A percentile compares a stretch with the other conserved stretches of the same genome.
These are phyloP conservation scores for Lissocephala sabroskyi DNA, from an alignment of 2,888 invertebrate genomes.

Conservation along the genomic window DNA sequence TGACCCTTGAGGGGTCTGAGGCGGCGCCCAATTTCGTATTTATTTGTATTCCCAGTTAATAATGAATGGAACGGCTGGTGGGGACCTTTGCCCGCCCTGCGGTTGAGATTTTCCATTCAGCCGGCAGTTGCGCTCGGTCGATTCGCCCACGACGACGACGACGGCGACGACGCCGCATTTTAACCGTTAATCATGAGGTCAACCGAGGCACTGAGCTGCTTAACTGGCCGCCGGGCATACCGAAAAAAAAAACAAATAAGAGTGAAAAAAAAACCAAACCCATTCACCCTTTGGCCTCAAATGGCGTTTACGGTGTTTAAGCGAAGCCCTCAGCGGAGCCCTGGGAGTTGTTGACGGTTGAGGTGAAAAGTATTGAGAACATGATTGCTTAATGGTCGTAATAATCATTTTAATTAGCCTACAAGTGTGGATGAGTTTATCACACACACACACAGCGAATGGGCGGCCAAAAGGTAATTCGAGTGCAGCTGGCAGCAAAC, in stretches of 20 bases:
- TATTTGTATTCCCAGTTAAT: too few relatives aligned
- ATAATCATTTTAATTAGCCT: slow-evolving; percentile 38
- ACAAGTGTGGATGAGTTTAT: not conserved
- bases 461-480: not conserved
- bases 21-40: too few relatives aligned
- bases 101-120: not conserved
- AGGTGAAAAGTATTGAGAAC: not conserved
- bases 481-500: too few relatives aligned
- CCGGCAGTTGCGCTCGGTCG: not conserved
- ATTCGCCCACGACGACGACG: too few relatives aligned
- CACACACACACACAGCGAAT: slow-evolving; percentile 38
- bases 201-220: not conserved
- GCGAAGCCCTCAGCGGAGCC: not conserved
- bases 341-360: too few relatives aligned
- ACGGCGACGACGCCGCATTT: not conserved
- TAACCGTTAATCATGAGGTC: not conserved
- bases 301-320: too few relatives aligned
- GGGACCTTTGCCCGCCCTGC: too few relatives aligned
- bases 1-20: too few relatives aligned
- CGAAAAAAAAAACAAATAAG: too few relatives aligned
- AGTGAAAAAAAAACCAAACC: too few relatives aligned
- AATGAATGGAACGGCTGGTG: too few relatives aligned
- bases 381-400: slow-evolving; percentile 10
- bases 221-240: slow-evolving; percentile 19
- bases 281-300: too few relatives aligned